Evolutionary conservation across 2,113 vertebrate species (phyloP).

Genomic region (Furnarius figulus): DNA sequence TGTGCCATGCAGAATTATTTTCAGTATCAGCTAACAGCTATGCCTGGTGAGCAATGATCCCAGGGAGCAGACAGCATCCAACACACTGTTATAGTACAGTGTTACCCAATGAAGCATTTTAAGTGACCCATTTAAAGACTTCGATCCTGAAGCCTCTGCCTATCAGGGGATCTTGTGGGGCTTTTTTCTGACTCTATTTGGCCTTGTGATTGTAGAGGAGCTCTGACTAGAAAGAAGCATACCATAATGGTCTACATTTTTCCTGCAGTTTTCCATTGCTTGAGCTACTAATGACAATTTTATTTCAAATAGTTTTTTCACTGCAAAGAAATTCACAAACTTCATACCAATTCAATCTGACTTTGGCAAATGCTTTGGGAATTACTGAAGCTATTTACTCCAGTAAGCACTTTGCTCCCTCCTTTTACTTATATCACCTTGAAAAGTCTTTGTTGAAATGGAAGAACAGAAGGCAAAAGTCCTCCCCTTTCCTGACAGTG

Average conservation of each 20-base stretch:
- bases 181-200: background rate
- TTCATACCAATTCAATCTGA: background rate
- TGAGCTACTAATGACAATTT: background rate
- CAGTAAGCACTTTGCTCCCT: background rate
- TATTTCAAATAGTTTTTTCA: background rate
- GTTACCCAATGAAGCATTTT: background rate
- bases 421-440: background rate
- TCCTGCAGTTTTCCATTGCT: background rate
- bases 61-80: background rate
- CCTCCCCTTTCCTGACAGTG: background rate
- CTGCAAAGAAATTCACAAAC: background rate
- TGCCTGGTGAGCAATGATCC: background rate
- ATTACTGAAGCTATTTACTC: background rate
- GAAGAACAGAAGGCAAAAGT: background rate
- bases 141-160: background rate
- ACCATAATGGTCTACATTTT: background rate
- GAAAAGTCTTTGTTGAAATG: background rate
- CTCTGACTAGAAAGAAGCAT: background rate
- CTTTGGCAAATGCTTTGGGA: background rate
- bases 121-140: background rate
- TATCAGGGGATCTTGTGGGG: background rate
- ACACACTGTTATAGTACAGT: background rate
- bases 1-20: background rate
- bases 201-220: background rate
- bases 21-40: background rate